A percentile compares a stretch with the other conserved stretches of the same genome.
Conservation (phyloP, 1,140 invertebrate species). For the Pseudomyrmex gracilis region DNA sequence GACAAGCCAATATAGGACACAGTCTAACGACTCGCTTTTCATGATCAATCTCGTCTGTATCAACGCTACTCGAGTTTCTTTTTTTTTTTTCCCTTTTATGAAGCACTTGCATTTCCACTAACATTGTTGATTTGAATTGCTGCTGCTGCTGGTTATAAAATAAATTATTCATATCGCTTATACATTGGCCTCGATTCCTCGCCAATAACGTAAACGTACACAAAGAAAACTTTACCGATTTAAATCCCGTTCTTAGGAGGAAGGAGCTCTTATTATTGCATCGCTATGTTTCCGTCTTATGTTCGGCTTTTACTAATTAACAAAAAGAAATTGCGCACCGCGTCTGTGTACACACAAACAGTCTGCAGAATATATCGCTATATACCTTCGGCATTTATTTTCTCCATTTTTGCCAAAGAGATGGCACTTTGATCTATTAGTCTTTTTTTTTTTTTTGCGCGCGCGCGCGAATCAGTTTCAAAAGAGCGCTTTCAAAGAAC, state of each 20-base stretch:
- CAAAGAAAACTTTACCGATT: conserved; percentile 11
- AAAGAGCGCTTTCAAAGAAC: conserved; percentile 13
- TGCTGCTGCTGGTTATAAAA: conserved; percentile 14
- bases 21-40: conserved; percentile 33
- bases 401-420: background rate
- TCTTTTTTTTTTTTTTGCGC: background rate
- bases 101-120: conserved; percentile 40
- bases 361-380: conserved; percentile 5
- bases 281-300: background rate
- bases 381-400: conserved; percentile 13
- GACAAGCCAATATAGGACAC: background rate
- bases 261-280: conserved; percentile 21
- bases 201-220: conserved; percentile 50
- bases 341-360: no score
- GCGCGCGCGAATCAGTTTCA: background rate
- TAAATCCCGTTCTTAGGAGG: conserved; percentile 1
- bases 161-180: conserved; percentile 58
- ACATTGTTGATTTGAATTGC: conserved; percentile 31
- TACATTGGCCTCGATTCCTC: background rate
- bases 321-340: conserved; percentile 8
- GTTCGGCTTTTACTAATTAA: conserved; percentile 16
- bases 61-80: conserved; percentile 2
- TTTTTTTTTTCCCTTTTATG: conserved; percentile 26
- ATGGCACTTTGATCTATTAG: conserved; percentile 7
- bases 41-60: conserved; percentile 26